Base-by-base conservation (phyloP, 2,888 invertebrate genomes). In the Yponomeuta cagnagella region DNA sequence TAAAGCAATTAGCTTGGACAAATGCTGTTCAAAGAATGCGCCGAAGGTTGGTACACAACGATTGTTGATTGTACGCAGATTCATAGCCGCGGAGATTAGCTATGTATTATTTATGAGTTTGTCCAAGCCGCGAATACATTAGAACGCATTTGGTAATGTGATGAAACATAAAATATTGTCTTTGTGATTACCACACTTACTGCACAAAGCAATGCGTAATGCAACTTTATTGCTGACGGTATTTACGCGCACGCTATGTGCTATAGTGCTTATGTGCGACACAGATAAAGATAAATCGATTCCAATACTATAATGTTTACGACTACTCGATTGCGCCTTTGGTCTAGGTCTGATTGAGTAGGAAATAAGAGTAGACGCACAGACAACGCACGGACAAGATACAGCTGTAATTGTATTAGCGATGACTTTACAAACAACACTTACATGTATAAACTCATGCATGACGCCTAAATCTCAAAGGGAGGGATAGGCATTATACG, bases 151-250 rank as follows among this genome's bases (percentile, higher is more conserved):
- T 82, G 83, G 86, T 80, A 77, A 81, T 78, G 80, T 84, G 83
- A 82, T 81, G 85, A 85, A 87, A 84, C 79, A 78, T 78, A 81
- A 81, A 82, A 82, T 83, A 84, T 83, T 84, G 82, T 84, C 80
- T 82, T 80, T 80, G 82, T 58, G 69, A 65, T 70, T 67, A 70
- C 71, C 72, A 65, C 74, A 75, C 78, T 43, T 1, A 83, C 77
- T 72, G 76, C 72, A 73, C 74, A 71, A 77, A 78, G 77, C 77
- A 81, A 83, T 77, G 74, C 70, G 79, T 80, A 83, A 81, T 84
- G 82, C 78, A 80, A 81, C 80, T 82, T 80, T 81, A 78, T 77
- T 75, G 73, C 71, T 58, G 0, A 58, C 15, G 52, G 52, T 58
- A 58, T 58, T 58, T 58, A 15, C 52, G 52, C 52, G 12, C 52